Percentiles rank a stretch among this genome's conserved stretches.
Conservation (phyloP, 2,113 vertebrate genomes). For the Oxyruncus cristatus region DNA sequence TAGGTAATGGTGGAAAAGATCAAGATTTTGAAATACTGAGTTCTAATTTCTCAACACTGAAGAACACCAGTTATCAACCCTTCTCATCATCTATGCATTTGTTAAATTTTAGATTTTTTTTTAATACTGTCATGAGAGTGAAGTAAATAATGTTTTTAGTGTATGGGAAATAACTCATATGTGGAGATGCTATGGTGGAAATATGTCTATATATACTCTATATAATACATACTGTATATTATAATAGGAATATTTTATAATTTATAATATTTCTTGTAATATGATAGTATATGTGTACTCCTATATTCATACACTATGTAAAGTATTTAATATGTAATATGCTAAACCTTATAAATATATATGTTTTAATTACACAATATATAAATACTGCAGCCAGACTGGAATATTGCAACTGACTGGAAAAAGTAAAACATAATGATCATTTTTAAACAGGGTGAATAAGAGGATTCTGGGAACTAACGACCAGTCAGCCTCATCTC, state of each 20-base stretch:
- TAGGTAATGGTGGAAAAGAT: not conserved
- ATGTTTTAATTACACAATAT: not conserved
- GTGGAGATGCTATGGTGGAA: not conserved
- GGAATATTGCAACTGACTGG: not conserved
- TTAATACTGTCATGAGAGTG: not conserved
- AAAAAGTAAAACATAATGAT: not conserved
- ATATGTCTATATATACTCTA: not conserved
- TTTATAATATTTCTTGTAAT: not conserved
- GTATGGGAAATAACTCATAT: not conserved
- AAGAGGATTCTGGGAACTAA: not conserved
- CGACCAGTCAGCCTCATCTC: not conserved
- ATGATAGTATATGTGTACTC: not conserved
- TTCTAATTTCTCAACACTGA: not conserved
- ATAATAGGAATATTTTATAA: not conserved
- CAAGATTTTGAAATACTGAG: not conserved
- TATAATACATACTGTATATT: not conserved
- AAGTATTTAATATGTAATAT: not conserved
- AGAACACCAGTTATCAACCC: not conserved
- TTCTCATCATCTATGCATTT: not conserved
- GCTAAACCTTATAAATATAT: not conserved
- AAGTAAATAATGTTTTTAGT: not conserved
- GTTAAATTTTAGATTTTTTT: not conserved
- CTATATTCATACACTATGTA: not conserved
- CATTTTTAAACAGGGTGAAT: not conserved
- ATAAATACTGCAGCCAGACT: not conserved